Conservation (phyloP, 2,113 vertebrate genomes). For the Sorex fumeus region DNA sequence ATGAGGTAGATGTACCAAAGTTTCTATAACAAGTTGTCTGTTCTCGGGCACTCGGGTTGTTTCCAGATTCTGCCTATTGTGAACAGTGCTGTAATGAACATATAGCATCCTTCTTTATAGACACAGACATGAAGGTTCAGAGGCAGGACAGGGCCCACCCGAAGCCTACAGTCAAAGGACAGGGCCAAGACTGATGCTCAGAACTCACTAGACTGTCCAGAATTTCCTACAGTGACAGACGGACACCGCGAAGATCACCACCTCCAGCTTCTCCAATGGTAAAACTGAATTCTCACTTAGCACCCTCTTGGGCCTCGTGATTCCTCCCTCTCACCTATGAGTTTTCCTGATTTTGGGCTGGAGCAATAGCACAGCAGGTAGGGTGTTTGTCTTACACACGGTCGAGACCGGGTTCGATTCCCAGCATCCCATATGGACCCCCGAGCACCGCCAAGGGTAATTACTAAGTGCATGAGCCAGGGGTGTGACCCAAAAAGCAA, state of each 20-base stretch:
- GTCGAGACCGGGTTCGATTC: no score
- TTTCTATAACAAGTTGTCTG: no score
- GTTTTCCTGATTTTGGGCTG: conserved; percentile 16
- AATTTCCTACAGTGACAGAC: neutral
- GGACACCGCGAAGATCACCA: neutral
- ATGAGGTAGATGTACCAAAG: no score
- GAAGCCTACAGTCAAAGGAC: neutral
- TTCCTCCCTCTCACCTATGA: neutral
- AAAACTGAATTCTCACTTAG: neutral
- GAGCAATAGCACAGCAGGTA: no score
- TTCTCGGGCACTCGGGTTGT: no score
- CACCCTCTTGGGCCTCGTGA: neutral
- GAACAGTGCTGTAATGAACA: no score
- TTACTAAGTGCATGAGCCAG: no score
- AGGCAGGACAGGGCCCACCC: neutral
- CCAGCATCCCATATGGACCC: no score
- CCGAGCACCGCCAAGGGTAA: no score
- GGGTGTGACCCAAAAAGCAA: no score
- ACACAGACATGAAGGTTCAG: neutral
- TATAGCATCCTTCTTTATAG: neutral
- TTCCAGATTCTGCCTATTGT: no score
- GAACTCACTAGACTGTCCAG: neutral
- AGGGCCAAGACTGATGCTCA: neutral
- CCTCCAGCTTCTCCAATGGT: neutral
- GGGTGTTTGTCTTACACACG: no score